A percentile compares a stretch with the other conserved stretches of the same genome.
Conservation (phyloP, 2,888 invertebrate genomes). For the Pimpla rufipes region DNA sequence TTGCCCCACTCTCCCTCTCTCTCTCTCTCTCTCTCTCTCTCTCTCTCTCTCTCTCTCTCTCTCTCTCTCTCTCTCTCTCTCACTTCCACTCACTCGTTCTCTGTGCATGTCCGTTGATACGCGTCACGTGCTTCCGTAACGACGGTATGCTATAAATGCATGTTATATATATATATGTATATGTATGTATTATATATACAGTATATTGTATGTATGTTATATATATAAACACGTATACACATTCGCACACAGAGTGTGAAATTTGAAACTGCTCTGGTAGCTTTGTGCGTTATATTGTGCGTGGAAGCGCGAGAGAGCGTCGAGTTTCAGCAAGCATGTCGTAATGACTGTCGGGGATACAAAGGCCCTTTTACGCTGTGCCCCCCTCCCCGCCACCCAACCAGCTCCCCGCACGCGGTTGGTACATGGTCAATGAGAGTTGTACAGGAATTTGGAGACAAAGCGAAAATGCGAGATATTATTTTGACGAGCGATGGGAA, state of each 20-base stretch:
- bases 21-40: too few relatives aligned
- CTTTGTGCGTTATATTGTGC: constrained; percentile 51
- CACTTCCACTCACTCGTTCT: too few relatives aligned
- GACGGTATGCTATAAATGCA: constrained; percentile 7
- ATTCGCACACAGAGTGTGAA: constrained; percentile 39
- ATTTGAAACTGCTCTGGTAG: constrained; percentile 46
- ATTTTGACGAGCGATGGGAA: constrained; percentile 18
- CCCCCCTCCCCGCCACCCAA: too few relatives aligned
- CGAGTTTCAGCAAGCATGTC: constrained; percentile 46
- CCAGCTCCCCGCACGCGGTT: neutral
- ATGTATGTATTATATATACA: too few relatives aligned
- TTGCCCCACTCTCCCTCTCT: constrained; percentile 9
- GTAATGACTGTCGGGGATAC: constrained; percentile 57
- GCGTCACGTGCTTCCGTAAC: constrained; percentile 58
- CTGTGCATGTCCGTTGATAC: constrained; percentile 52
- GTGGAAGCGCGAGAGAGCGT: constrained; percentile 28
- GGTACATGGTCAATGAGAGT: constrained; percentile 19
- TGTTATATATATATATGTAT: constrained; percentile 8
- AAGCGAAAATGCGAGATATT: constrained; percentile 8
- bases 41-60: too few relatives aligned
- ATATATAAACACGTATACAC: constrained; percentile 26
- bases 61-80: too few relatives aligned
- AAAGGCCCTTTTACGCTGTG: constrained; percentile 46
- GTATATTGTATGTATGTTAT: too few relatives aligned
- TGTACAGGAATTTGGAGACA: constrained; percentile 12